These are phyloP conservation scores for Leptopilina myrica DNA, from an alignment of 2,888 invertebrate genomes.

Conservation along the genomic window DNA sequence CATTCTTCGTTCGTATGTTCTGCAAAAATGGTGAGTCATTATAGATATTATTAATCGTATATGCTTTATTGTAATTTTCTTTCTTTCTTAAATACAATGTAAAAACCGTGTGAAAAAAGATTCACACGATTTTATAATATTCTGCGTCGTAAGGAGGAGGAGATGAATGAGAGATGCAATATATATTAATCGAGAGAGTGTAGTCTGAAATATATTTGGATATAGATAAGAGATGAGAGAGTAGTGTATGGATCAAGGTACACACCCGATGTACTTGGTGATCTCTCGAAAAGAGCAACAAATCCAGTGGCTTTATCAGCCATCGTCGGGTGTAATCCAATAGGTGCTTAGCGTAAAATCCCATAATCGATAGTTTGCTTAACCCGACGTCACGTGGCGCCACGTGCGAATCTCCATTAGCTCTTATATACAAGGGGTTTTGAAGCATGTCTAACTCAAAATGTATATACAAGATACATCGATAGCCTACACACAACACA, in stretches of 20 bases:
- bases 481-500: conserved; percentile 53
- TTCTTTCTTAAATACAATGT: not conserved
- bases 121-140: conserved; percentile 37
- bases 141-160: not conserved
- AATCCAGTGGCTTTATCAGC: conserved; percentile 73
- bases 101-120: not conserved
- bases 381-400: conserved; percentile 75
- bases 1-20: not conserved
- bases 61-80: not conserved
- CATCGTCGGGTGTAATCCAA: conserved; percentile 73
- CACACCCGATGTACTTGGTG: conserved; percentile 39
- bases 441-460: conserved; percentile 59
- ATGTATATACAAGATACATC: conserved; percentile 58
- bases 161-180: conserved; percentile 16
- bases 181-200: conserved; percentile 26
- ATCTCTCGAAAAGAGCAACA: conserved; percentile 72
- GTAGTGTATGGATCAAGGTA: conserved; percentile 19
- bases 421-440: conserved; percentile 48
- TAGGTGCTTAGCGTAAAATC: conserved; percentile 77
- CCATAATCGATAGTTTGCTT: conserved; percentile 77
- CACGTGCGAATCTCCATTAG: conserved; percentile 74
- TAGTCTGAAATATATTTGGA: conserved; percentile 29
- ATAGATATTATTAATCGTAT: not conserved
- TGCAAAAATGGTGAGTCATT: conserved; percentile 17
- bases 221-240: conserved; percentile 16